Evolutionary conservation across 2,888 invertebrate genomes (phyloP), one percentile per base, ranked within the genome.

Genomic region (Meghimatium bilineatum): DNA sequence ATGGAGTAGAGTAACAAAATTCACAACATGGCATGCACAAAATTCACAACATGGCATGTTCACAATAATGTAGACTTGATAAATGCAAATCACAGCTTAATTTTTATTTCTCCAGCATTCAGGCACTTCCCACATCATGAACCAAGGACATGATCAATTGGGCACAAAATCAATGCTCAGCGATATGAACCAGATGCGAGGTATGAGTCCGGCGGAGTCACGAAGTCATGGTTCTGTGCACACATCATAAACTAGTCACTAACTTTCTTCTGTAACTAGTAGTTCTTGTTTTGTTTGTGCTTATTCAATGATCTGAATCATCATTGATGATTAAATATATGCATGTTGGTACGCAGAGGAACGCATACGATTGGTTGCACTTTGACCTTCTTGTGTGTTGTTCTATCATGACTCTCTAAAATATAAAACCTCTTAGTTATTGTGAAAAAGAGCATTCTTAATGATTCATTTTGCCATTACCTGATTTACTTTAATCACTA

Each of bases 181-280:
- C 6, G 82, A 60, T 26, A 66, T 82, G 34, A 60, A 34, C 17
- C 75, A 75, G 75, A 75, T 82, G 29, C 75, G 71, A 12, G n/a
- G 75, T 44, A 3, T 74, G 36, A 75, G 82, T 17, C 67, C 74
- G 17, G 26, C 75, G 34, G 82, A 82, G n/a, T 20, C 75, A 32
- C 44, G 82, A 17, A 75, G 20, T 67, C 82, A 82, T 34, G 38
- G 82, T n/a, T 66, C 66, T 14, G 67, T 44, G 36, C 78, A 63
- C 66, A 67, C 32, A 8, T 44, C 78, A 20, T 78, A 52, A 74
- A 34, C 29, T 2, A 36, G n/a, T 1, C 77, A 63, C 5, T 63
- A 63, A 26, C 60, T 2, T 23, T 60, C 36, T 34, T 17, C 76
- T 32, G 6, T 34, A 8, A 1, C 38, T 71, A n/a, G 36, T 3